Evolutionary conservation across 2,888 invertebrate species (phyloP).

Genomic region (Entomobrya proxima): DNA sequence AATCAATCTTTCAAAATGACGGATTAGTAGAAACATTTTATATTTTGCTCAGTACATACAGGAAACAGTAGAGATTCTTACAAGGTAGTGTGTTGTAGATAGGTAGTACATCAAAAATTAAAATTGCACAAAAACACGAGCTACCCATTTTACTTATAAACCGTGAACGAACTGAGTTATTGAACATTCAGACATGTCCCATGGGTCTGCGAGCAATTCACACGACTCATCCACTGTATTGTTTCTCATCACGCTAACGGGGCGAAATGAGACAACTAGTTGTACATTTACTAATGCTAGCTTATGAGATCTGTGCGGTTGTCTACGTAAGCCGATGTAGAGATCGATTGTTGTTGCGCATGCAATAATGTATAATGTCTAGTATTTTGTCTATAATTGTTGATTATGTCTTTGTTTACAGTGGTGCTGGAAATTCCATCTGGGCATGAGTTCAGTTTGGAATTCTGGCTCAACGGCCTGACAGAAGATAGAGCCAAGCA

Average conservation of each 20-base stretch:
- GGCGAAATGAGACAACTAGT: neutral
- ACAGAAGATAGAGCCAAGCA: slow-evolving; percentile 65
- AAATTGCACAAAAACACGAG: neutral
- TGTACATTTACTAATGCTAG: too few relatives aligned
- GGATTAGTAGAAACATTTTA: neutral
- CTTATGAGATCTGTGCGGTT: too few relatives aligned
- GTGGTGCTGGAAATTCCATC: slow-evolving; percentile 71
- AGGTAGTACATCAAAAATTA: too few relatives aligned
- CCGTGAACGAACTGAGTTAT: neutral
- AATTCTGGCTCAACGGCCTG: slow-evolving; percentile 73
- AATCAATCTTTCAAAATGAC: neutral
- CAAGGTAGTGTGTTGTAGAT: too few relatives aligned
- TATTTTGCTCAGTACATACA: too few relatives aligned
- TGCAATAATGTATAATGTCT: neutral
- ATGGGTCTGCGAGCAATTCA: neutral
- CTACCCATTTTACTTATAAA: neutral
- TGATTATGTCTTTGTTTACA: slow-evolving; percentile 58
- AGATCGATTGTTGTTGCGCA: neutral
- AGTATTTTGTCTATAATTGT: neutral
- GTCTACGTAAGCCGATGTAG: too few relatives aligned
- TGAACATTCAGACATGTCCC: neutral
- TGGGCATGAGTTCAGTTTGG: slow-evolving; percentile 72
- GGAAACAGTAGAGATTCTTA: too few relatives aligned
- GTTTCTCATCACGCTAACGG: neutral
- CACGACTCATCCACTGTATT: too few relatives aligned